Percentiles rank a stretch among this genome's conserved stretches.
Evolutionary conservation across 2,113 vertebrate genomes (phyloP).

Genomic region (Bujurquina vittata): DNA sequence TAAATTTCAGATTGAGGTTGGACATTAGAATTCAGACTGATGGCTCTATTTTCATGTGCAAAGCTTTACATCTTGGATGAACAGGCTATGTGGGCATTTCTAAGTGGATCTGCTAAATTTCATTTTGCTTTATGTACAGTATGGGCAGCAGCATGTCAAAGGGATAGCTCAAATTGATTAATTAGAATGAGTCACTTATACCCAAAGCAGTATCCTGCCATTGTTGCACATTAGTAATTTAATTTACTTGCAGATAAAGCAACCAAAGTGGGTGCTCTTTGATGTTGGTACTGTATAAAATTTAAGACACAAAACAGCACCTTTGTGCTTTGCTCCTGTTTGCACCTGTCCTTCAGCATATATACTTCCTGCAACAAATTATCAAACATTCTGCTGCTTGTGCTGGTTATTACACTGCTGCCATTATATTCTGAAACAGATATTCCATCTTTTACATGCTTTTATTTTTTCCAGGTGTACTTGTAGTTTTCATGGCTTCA

Average conservation of each 20-base stretch:
- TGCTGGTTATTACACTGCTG: not conserved
- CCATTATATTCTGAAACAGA: not conserved
- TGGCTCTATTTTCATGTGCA: not conserved
- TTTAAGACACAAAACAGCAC: not conserved
- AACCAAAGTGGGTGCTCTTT: not conserved
- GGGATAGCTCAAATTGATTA: not conserved
- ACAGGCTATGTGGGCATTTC: not conserved
- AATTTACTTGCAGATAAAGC: not conserved
- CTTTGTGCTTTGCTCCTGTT: not conserved
- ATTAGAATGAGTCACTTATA: not conserved
- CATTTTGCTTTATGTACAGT: not conserved
- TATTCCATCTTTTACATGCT: not conserved
- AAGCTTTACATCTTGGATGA: not conserved
- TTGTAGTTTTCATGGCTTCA: constrained; percentile 27
- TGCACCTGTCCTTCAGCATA: not conserved
- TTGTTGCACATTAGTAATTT: not conserved
- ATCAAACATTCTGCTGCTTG: not conserved
- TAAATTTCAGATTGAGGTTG: not conserved
- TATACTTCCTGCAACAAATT: not conserved
- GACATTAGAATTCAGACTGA: not conserved
- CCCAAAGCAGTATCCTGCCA: not conserved
- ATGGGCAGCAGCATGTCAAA: constrained; percentile 1
- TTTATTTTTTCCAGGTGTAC: not conserved
- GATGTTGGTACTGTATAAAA: not conserved
- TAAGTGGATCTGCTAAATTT: not conserved